Conservation (phyloP, 2,888 invertebrate species). For the Halocaridina rubra region DNA sequence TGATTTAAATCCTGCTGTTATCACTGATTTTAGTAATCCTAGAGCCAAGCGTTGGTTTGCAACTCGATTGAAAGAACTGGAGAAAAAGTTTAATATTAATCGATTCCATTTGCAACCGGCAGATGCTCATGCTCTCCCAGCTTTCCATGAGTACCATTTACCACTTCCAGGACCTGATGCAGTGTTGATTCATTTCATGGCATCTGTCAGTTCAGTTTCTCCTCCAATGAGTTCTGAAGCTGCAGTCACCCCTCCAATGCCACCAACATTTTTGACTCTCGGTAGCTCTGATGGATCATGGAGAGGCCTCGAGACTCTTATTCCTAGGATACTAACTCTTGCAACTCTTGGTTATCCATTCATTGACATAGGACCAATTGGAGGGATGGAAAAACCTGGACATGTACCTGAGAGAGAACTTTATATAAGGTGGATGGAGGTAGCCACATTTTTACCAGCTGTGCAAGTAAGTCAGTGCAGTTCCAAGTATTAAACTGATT, state of each 20-base stretch:
- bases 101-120: conserved; percentile 57
- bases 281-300: conserved; percentile 52
- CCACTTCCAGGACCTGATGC: conserved; percentile 48
- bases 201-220: conserved; percentile 39
- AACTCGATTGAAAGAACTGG: conserved; percentile 14
- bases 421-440: conserved; percentile 58
- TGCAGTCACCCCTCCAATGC: conserved; percentile 42
- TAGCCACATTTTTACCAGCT: conserved; percentile 55
- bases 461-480: conserved; percentile 31
- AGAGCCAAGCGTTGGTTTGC: conserved; percentile 49
- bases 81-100: conserved; percentile 30
- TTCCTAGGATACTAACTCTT: conserved; percentile 54
- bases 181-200: conserved; percentile 39
- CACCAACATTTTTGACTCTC: conserved; percentile 57
- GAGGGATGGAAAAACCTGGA: conserved; percentile 45
- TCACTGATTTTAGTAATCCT: conserved; percentile 59
- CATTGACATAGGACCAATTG: conserved; percentile 52
- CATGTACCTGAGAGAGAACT: conserved; percentile 52
- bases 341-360: conserved; percentile 50
- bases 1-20: conserved; percentile 33
- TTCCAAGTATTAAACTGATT: neutral
- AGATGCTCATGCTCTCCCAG: conserved; percentile 53
- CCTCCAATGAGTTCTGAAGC: conserved; percentile 56
- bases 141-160: conserved; percentile 49
- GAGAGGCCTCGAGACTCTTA: conserved; percentile 43